Conservation (phyloP, 1,140 invertebrate species). For the Lamellibrachia luymesi region DNA sequence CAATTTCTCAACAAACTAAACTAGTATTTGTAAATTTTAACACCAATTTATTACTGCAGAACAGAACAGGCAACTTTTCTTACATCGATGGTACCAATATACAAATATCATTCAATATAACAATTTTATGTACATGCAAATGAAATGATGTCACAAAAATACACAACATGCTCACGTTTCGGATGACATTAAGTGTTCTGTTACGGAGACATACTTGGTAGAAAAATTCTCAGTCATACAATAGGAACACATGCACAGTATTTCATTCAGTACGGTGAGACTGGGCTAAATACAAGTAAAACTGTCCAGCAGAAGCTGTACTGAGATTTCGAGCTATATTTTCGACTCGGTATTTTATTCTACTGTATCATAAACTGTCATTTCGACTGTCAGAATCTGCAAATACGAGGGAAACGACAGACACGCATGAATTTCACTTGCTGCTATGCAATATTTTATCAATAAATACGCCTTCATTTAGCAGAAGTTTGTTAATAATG, state of each 20-base stretch:
- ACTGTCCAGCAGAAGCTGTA: neutral
- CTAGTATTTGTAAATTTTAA: neutral
- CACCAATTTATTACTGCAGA: neutral
- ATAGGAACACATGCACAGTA: neutral
- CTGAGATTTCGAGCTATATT: neutral
- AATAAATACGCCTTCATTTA: neutral
- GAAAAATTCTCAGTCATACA: neutral
- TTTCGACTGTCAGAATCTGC: neutral
- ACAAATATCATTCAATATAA: slow-evolving; percentile 2
- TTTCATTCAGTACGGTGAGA: neutral
- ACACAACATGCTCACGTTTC: neutral
- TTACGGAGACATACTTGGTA: neutral
- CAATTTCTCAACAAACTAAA: neutral
- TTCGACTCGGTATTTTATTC: neutral
- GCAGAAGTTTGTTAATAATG: neutral
- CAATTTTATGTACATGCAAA: neutral
- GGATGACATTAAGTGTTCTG: neutral
- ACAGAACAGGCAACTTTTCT: neutral
- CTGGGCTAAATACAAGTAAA: neutral
- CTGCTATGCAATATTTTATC: neutral
- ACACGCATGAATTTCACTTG: neutral
- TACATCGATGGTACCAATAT: neutral
- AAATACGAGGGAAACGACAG: neutral
- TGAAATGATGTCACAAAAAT: neutral
- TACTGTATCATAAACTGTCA: neutral